Base-by-base conservation (phyloP, 2,888 invertebrate genomes). In the Drosophila setosimentum region DNA sequence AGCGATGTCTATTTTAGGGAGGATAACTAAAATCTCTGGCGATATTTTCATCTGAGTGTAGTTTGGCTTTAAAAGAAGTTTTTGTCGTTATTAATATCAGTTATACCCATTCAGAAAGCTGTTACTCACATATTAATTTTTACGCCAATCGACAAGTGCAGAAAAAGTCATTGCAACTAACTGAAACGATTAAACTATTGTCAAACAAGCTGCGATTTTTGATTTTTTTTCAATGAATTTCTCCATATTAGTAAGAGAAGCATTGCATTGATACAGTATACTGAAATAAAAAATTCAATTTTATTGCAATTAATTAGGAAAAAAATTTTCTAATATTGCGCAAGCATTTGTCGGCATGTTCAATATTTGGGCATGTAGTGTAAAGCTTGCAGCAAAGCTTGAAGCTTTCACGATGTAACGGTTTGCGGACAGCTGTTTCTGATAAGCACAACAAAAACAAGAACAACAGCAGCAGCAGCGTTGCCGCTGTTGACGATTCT, bases 341-440 rank as follows among this genome's bases (percentile, higher is more conserved):
- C 1, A 21, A 29, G 27, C 21, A 18, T 33, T 60, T 37, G 3
- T 18, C 5, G 29, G 21, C 24, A 10, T 21, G 30, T 7, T 11
- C 40, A 62, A 57, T 62, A 60, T 16, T 37, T 45, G 10, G n/a
- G 11, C 51, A 33, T 0, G 8, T 48, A 72, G 40, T 85, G 80
- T 82, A 37, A 62, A 71, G 83, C 83, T 76, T 60, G 51, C 11
- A n/a, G 0, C 18, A 73, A 60, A 73, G 55, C 55, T 73, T 57
- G 6, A 11, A 33, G 62, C 59, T 53, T 59, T 18, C 21, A 55
- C 54, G 33, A 24, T 53, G 53, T 66, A 71, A 78, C 48, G 66
- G 66, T 29, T 69, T 42, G 40, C 37, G 16, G 21, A 8, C 82
- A 87, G 88, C 79, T 83, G 83, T 78, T 83, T 76, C 76, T 83